These are phyloP conservation scores for Gymnodraco acuticeps DNA, from an alignment of 2,797 vertebrate species.

Conservation along the genomic window DNA sequence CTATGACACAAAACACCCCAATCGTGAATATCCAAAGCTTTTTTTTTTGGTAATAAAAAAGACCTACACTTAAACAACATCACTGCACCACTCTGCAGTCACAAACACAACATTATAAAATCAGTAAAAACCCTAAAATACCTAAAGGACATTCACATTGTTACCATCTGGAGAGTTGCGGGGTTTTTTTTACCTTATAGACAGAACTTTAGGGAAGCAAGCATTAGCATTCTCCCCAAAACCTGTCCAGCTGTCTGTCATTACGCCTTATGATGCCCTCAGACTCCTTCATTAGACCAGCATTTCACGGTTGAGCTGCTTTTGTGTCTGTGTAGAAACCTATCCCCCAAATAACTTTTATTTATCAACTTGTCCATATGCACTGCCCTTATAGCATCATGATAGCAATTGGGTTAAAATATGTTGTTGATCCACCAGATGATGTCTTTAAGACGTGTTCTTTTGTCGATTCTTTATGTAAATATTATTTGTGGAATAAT, in stretches of 20 bases:
- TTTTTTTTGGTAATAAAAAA: too few species aligned
- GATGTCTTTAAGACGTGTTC: not conserved
- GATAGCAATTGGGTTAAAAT: not conserved
- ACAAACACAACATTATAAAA: not conserved
- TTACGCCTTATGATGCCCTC: not conserved
- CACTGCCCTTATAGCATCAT: not conserved
- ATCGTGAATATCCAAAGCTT: too few species aligned
- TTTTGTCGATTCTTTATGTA: not conserved
- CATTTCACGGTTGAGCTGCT: not conserved
- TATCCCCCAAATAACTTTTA: not conserved
- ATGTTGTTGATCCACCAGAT: not conserved
- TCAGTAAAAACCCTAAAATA: not conserved
- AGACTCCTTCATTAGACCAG: not conserved
- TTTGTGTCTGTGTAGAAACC: not conserved
- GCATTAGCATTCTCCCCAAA: not conserved
- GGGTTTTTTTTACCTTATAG: not conserved
- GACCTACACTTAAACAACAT: too few species aligned
- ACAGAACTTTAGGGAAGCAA: not conserved
- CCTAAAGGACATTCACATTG: conserved; percentile 6
- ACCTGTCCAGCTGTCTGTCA: conserved; percentile 5
- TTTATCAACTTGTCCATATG: not conserved
- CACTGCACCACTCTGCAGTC: too few species aligned
- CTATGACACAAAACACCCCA: too few species aligned
- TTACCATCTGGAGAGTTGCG: not conserved
- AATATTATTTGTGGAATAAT: conserved; percentile 21